Percentiles rank a stretch among this genome's conserved stretches.
Evolutionary conservation across 2,797 vertebrate species (phyloP).

Genomic region (Tenualosa thibaudeaui): DNA sequence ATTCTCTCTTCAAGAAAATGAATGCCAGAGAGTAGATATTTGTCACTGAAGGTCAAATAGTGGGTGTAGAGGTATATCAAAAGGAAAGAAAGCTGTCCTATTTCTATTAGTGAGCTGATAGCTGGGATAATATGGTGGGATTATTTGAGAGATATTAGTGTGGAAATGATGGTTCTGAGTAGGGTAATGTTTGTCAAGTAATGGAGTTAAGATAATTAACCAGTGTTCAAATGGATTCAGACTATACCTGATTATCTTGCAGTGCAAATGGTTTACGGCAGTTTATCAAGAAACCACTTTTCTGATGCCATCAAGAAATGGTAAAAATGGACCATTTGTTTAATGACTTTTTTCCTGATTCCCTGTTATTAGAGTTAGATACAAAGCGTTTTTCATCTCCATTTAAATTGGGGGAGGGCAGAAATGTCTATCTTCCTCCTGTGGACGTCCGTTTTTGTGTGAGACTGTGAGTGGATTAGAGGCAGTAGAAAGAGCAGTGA

Average conservation of each 20-base stretch:
- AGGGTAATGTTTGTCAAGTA: background rate
- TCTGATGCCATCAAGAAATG: background rate
- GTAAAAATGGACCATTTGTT: background rate
- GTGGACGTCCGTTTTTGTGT: background rate
- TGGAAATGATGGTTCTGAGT: conserved; percentile 27
- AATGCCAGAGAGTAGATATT: background rate
- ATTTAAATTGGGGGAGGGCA: background rate
- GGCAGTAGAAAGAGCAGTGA: background rate
- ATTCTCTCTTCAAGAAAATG: background rate
- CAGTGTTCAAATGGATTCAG: background rate
- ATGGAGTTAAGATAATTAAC: background rate
- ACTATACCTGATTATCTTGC: conserved; percentile 6
- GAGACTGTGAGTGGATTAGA: background rate
- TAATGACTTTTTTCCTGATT: conserved; percentile 4
- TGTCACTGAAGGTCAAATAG: background rate
- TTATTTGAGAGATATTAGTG: background rate
- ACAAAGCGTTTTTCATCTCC: background rate
- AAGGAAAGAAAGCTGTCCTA: background rate
- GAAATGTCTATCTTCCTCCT: background rate
- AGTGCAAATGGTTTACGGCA: background rate
- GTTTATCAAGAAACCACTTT: conserved; percentile 1
- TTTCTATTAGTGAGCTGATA: conserved; percentile 21
- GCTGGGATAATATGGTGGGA: background rate
- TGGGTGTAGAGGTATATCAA: background rate
- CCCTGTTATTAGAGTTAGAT: background rate